Base-by-base conservation (phyloP, 2,888 invertebrate genomes). In the Pristionchus entomophagus region DNA sequence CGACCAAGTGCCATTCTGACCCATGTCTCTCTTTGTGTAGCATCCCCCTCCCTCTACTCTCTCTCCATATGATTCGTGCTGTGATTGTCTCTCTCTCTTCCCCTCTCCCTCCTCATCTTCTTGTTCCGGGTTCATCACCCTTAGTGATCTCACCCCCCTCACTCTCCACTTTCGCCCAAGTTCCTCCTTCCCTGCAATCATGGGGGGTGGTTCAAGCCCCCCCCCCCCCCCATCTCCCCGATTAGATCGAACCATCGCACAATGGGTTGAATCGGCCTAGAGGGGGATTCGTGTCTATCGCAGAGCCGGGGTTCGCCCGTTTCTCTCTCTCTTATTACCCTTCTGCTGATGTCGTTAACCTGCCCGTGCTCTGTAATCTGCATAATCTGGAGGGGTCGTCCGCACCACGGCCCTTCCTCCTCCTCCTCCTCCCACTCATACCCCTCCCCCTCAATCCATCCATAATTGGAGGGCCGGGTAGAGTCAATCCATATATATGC, bases 381-480 rank as follows among this genome's bases (percentile, higher is more conserved):
- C 73, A 73, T 73, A 73, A 73, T 73, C 45, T 73, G 12, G 65
- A 12, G 73, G 22, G 26, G 19, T 17, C 14, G 56, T 56, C n/a
- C 22, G 17, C 56, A n/a, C 4, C 26, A n/a, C 41, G 38, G 29
- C 62, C 35, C 35, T 65, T 65, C 65, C 65, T 35, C 29, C 19
- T 65, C 35, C 62, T 32, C 17, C 29, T 26, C 65, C 35, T 35
- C 65, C 45, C 45, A 10, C 45, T 14, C 45, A 6, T 45, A 6
- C 45, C 22, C 14, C 65, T 38, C 65, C 17, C 17, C 65, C 73
- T 45, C 73, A 22, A 69, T 69, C 73, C 41, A 73, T 73, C 73
- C 73, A 73, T 73, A 73, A 73, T 73, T 73, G 73, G 41, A 73
- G 73, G 73, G 73, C 19, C 73, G 41, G n/a, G 41, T 45, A 73